These are phyloP conservation scores for Lontra canadensis DNA, from an alignment of 2,113 vertebrate species.

Conservation along the genomic window DNA sequence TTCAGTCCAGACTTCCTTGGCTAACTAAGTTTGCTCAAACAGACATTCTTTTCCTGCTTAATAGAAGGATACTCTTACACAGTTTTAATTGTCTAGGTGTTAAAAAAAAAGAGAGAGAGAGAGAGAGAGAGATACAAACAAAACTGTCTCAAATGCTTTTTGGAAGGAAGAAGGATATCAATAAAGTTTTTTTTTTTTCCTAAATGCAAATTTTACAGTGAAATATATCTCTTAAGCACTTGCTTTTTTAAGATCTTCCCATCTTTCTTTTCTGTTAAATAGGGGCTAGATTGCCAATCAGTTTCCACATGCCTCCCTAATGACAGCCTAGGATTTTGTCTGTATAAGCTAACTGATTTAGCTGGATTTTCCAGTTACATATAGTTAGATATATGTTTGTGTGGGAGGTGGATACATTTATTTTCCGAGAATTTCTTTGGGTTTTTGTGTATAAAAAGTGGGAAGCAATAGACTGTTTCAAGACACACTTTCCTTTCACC, in stretches of 20 bases:
- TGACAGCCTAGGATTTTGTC: neutral
- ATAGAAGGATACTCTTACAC: neutral
- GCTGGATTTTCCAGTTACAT: neutral
- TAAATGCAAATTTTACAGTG: neutral
- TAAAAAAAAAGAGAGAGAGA: neutral
- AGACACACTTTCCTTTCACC: neutral
- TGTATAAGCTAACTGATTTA: neutral
- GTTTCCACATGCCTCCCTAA: neutral
- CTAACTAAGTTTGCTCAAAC: neutral
- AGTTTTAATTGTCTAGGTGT: neutral
- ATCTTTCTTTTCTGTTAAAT: neutral
- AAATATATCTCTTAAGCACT: neutral
- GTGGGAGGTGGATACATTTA: neutral
- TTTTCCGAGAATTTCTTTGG: neutral
- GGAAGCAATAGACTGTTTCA: neutral
- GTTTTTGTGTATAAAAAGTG: neutral
- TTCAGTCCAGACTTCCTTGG: neutral
- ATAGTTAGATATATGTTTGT: neutral
- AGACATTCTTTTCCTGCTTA: neutral
- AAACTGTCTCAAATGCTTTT: neutral
- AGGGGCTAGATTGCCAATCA: neutral
- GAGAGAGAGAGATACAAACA: neutral
- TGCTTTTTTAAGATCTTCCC: neutral
- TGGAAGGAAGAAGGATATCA: neutral
- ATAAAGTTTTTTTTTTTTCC: neutral